Base-by-base conservation (phyloP, 2,113 vertebrate species). In the Bos javanicus region DNA sequence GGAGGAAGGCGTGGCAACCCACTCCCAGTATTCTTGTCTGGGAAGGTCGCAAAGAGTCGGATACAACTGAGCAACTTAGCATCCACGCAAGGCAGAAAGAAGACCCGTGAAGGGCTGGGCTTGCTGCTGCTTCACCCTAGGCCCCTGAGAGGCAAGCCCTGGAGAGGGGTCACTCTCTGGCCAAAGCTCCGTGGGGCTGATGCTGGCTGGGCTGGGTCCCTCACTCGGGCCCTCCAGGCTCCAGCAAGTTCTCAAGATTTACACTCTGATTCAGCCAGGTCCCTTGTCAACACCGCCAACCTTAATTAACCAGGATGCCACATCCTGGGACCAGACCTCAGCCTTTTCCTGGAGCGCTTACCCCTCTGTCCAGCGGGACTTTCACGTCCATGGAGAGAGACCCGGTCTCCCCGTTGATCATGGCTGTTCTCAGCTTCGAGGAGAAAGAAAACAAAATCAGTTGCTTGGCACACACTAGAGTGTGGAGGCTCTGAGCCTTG, bases 341-440 rank as follows among this genome's bases (percentile, higher is more conserved):
- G 81, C 25, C 60, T 56, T 50, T n/a, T 6, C 9, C 12, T 19
- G 3, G 1, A 30, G 26, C 12, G 0, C 98, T 99, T 98, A 99
- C 99, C 99, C 99, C 99, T 99, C 99, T 99, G 97, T 99, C 99
- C 93, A 99, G 99, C 0, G 99, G 99, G 30, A 99, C 99, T 97
- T 99, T 99, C 98, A 99, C 99, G 1, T 99, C 99, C 98, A 99
- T 99, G 12, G 99, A 98, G 90, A 99, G 89, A 11, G 98, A 99
- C n/a, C 99, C 99, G 0, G 99, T 99, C 98, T 99, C 99, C 86
- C 99, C 99, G 39, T 99, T 99, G 96, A 99, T 99, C 99, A 99
- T 99, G 82, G 99, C 99, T 59, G 99, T 99, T 97, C 99, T 99
- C 91, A 99, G 99, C 99, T 99, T 97, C 33, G 98, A 94, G 97